These are phyloP conservation scores for Lytechinus pictus DNA, from an alignment of 35 echinoderm and acorn worm genomes.

Conservation along the genomic window DNA sequence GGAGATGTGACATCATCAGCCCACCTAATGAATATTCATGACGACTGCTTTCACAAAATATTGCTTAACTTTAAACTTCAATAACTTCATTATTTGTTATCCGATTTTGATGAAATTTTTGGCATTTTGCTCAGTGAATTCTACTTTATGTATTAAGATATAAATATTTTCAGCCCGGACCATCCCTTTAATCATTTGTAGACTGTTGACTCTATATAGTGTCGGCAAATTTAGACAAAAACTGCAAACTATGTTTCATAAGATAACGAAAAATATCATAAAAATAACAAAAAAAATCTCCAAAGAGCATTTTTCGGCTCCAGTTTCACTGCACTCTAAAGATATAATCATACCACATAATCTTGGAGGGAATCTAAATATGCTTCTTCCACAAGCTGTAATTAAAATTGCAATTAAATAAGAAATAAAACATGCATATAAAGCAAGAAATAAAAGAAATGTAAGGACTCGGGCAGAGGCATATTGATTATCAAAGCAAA, in stretches of 20 bases:
- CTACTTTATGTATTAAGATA: too few relatives aligned
- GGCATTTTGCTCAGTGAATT: too few relatives aligned
- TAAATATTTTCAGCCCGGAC: too few relatives aligned
- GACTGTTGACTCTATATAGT: background rate
- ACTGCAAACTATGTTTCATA: background rate
- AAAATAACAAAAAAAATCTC: background rate
- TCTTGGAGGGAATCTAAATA: slow-evolving; percentile 5
- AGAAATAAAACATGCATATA: background rate
- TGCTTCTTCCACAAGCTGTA: background rate
- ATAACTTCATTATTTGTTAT: too few relatives aligned
- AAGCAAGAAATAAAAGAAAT: background rate
- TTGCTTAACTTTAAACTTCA: too few relatives aligned
- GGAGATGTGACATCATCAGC: too few relatives aligned
- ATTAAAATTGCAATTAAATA: background rate
- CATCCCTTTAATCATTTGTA: too few relatives aligned
- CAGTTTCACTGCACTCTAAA: background rate
- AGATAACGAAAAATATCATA: too few relatives aligned
- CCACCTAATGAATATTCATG: too few relatives aligned
- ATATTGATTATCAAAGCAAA: background rate
- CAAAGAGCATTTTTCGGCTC: background rate
- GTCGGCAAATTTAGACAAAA: background rate
- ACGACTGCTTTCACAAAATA: too few relatives aligned
- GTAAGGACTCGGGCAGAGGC: background rate
- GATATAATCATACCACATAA: background rate
- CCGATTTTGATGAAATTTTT: too few relatives aligned